Percentiles rank a stretch among this genome's conserved stretches.
These are phyloP conservation scores for Chaetura pelagica DNA, from an alignment of 2,113 vertebrate species.

Conservation along the genomic window DNA sequence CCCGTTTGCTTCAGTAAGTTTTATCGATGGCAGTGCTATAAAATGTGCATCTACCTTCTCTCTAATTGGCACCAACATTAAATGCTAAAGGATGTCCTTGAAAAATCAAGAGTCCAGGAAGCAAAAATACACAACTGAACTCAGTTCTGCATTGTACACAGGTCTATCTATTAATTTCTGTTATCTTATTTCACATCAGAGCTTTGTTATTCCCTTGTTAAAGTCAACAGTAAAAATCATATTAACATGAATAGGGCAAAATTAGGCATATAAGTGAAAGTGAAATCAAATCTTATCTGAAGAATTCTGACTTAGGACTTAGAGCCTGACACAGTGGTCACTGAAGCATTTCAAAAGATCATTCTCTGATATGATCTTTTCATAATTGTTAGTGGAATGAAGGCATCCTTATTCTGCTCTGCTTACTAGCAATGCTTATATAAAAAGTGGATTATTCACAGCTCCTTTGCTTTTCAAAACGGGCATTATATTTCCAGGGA, in stretches of 20 bases:
- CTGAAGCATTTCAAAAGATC: constrained; percentile 51
- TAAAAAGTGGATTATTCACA: constrained; percentile 38
- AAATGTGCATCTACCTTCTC: constrained; percentile 38
- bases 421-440: constrained; percentile 33
- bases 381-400: constrained; percentile 56
- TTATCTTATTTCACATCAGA: not conserved
- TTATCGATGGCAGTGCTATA: constrained; percentile 24
- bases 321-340: constrained; percentile 3
- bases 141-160: not conserved
- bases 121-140: not conserved
- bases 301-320: constrained; percentile 16
- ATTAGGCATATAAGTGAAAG: constrained; percentile 1
- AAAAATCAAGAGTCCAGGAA: constrained; percentile 43
- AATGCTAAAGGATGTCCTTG: constrained; percentile 48
- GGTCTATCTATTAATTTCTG: not conserved
- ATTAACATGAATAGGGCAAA: not conserved
- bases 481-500: not conserved
- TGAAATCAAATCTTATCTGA: constrained; percentile 27
- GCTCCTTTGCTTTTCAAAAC: constrained; percentile 37
- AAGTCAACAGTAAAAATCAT: constrained; percentile 32
- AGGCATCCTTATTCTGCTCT: constrained; percentile 62
- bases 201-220: not conserved
- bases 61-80: constrained; percentile 61
- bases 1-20: constrained; percentile 32
- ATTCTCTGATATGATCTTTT: constrained; percentile 58